phyloP scores from a whole-genome alignment of 1,140 invertebrate genomes.

The Ceratina australensis region DNA sequence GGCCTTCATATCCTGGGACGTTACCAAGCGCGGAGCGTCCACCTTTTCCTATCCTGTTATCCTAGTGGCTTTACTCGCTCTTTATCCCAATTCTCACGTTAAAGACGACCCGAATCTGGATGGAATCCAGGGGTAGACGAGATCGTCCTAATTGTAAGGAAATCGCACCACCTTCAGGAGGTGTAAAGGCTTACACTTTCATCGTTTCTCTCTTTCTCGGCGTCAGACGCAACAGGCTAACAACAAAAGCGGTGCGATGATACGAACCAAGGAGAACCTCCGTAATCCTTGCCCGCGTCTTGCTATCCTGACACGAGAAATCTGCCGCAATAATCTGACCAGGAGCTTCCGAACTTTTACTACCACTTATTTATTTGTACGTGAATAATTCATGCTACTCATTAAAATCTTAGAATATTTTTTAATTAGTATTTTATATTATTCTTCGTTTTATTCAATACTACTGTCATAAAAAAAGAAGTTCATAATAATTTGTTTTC shows the following conservation, averaged over 20 bases:
- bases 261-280: constrained; percentile 40
- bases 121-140: constrained; percentile 21
- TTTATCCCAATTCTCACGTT: constrained; percentile 73
- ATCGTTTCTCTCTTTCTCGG: constrained; percentile 30
- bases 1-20: constrained; percentile 64
- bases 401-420: background rate
- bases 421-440: no score
- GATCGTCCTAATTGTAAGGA: constrained; percentile 3
- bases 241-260: constrained; percentile 5
- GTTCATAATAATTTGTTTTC: no score
- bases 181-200: constrained; percentile 2
- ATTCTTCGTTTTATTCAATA: no score
- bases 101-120: constrained; percentile 55
- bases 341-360: constrained; percentile 19
- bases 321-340: constrained; percentile 56
- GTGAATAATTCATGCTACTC: background rate
- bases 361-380: background rate
- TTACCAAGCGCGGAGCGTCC: background rate
- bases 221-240: constrained; percentile 58
- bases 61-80: constrained; percentile 71
- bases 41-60: constrained; percentile 64
- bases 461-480: no score
- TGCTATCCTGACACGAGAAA: constrained; percentile 69
- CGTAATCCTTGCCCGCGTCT: constrained; percentile 44
- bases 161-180: background rate